These are phyloP conservation scores for Helogale parvula DNA, from an alignment of 2,113 vertebrate genomes.

Conservation along the genomic window DNA sequence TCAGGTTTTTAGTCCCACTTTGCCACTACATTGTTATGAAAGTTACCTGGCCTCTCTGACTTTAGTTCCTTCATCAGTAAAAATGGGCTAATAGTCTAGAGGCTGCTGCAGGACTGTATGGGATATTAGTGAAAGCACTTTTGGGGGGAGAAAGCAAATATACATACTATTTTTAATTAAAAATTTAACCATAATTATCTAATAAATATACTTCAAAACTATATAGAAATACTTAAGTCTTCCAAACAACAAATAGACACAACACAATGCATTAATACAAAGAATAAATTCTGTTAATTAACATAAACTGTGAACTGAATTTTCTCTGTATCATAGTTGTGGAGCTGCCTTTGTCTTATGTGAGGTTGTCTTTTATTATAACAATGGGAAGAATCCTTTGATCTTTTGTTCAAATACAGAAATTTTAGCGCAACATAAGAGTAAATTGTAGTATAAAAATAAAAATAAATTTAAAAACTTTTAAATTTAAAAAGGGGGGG, in stretches of 20 bases:
- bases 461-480: no score
- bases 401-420: slow-evolving; percentile 32
- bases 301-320: neutral
- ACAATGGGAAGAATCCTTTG: neutral
- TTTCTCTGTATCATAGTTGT: neutral
- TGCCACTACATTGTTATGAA: neutral
- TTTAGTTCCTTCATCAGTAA: neutral
- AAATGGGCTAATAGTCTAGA: neutral
- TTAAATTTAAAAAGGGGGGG: no score
- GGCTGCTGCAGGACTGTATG: neutral
- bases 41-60: neutral
- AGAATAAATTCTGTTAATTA: slow-evolving; percentile 30
- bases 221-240: neutral
- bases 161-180: neutral
- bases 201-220: slow-evolving; percentile 31
- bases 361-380: neutral
- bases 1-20: neutral
- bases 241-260: neutral
- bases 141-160: neutral
- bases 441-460: neutral
- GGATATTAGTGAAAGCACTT: neutral
- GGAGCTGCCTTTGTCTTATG: neutral
- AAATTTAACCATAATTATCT: slow-evolving; percentile 36
- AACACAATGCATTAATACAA: neutral
- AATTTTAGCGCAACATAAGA: neutral